Evolutionary conservation across 2,113 vertebrate species (phyloP), one percentile per base, ranked within the genome.

Genomic region (Zapus hudsonius): DNA sequence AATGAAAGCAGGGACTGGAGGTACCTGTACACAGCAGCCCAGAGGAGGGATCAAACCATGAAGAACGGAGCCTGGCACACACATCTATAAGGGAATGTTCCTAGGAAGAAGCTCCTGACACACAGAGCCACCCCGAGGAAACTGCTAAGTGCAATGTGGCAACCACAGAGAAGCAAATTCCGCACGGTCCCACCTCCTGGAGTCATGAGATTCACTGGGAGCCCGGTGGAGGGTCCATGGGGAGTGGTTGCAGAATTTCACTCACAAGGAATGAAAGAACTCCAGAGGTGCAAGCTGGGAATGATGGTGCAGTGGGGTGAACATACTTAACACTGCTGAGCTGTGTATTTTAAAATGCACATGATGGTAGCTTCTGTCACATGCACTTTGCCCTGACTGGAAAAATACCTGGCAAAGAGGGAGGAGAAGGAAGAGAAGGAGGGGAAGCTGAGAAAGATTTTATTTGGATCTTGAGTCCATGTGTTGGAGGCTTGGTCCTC

Each of bases 321-420:
- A 70, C 1, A 7, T 7, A 12, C 27, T 6, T 29, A 57, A n/a
- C 17, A 36, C 12, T 52, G 40, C 27, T 1, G 3, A 87, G 15
- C 1, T 6, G 31, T 0, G 12, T 2, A 17, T 22, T 52, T 22
- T 11, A 23, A 75, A 44, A 67, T 1, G 20, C 25, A 1, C 27
- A 31, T 0, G n/a, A n/a, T 0, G 9, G 16, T 16, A 25, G 10
- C n/a, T 29, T 23, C n/a, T 29, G 15, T 4, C 22, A 27, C 1
- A 40, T 38, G 47, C 7, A 3, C 4, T 67, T 42, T 10, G 19
- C 63, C 27, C n/a, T 36, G 31, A 63, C 47, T n/a, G 29, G 25
- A 9, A 5, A 67, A 20, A n/a, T 7, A 11, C 8, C 16, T 33
- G 42, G 23, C 38, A 33, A 31, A 22, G 59, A 42, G 29, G 74